A percentile compares a stretch with the other conserved stretches of the same genome.
These are phyloP conservation scores for Neria commutata DNA, from an alignment of 2,888 invertebrate species.

Conservation along the genomic window DNA sequence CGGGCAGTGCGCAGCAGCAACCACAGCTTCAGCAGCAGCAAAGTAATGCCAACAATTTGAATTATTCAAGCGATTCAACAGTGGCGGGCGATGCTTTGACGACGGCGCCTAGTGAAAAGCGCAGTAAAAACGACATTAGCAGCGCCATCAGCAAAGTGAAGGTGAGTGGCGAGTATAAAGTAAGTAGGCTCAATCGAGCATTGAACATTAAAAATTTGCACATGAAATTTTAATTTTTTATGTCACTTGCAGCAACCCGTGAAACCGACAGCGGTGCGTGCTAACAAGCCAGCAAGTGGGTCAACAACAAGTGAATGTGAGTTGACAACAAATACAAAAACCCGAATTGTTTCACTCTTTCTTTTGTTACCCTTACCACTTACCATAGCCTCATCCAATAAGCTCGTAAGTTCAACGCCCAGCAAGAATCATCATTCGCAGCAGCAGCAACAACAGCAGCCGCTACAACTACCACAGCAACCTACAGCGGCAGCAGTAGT, in stretches of 20 bases:
- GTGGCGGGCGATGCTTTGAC: conserved; percentile 43
- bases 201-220: too few relatives aligned
- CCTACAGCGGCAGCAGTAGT: conserved; percentile 36
- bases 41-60: conserved; percentile 63
- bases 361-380: too few relatives aligned
- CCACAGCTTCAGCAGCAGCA: conserved; percentile 24
- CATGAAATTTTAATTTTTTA: conserved; percentile 5
- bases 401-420: conserved; percentile 61
- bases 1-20: conserved; percentile 40
- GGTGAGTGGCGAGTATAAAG: conserved; percentile 54
- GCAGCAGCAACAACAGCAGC: conserved; percentile 53
- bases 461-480: conserved; percentile 26
- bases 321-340: conserved; percentile 14
- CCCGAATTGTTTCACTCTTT: not conserved
- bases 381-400: conserved; percentile 44
- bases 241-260: conserved; percentile 72
- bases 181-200: too few relatives aligned
- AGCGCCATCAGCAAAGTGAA: conserved; percentile 60
- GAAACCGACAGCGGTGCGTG: conserved; percentile 84
- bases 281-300: conserved; percentile 63
- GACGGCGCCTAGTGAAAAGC: conserved; percentile 67
- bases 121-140: conserved; percentile 64
- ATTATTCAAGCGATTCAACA: conserved; percentile 79
- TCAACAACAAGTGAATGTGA: conserved; percentile 64
- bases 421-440: conserved; percentile 58